These are phyloP conservation scores for Hapalemur alaotrensis DNA, from an alignment of 2,797 vertebrate genomes.

Conservation along the genomic window DNA sequence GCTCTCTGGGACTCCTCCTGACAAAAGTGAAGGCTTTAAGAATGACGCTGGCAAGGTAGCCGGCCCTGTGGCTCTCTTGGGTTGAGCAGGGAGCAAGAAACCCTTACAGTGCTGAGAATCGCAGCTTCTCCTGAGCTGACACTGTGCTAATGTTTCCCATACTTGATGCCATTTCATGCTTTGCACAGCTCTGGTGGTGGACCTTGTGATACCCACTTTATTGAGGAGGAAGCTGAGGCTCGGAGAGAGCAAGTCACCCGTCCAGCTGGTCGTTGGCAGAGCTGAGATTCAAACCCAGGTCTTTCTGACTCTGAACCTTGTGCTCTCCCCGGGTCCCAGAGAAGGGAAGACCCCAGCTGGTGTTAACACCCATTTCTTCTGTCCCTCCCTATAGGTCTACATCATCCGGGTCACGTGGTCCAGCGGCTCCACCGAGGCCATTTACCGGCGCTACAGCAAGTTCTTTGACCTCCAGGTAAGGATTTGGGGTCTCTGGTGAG, in stretches of 20 bases:
- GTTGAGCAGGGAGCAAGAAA: neutral
- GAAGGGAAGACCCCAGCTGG: neutral
- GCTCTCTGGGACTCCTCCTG: neutral
- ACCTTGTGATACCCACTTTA: neutral
- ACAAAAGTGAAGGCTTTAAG: neutral
- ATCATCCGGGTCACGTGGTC: constrained; percentile 99
- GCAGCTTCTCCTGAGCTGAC: neutral
- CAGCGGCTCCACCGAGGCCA: constrained; percentile 93
- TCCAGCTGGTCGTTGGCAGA: neutral
- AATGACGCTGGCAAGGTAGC: neutral
- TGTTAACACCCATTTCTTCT: neutral
- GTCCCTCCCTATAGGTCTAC: constrained; percentile 90
- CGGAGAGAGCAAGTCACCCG: neutral
- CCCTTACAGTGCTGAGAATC: neutral
- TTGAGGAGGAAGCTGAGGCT: neutral
- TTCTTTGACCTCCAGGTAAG: constrained; percentile 99
- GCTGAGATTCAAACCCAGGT: neutral
- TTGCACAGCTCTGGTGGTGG: neutral
- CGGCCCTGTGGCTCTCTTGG: neutral
- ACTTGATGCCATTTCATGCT: neutral
- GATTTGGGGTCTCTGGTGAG: neutral
- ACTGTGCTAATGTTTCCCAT: rapidly evolving
- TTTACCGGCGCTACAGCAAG: constrained; percentile 98
- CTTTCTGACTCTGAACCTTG: neutral
- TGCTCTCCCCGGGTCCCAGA: neutral